phyloP scores from a whole-genome alignment of 2,797 vertebrate species.

The Hafferia zeledoni region DNA sequence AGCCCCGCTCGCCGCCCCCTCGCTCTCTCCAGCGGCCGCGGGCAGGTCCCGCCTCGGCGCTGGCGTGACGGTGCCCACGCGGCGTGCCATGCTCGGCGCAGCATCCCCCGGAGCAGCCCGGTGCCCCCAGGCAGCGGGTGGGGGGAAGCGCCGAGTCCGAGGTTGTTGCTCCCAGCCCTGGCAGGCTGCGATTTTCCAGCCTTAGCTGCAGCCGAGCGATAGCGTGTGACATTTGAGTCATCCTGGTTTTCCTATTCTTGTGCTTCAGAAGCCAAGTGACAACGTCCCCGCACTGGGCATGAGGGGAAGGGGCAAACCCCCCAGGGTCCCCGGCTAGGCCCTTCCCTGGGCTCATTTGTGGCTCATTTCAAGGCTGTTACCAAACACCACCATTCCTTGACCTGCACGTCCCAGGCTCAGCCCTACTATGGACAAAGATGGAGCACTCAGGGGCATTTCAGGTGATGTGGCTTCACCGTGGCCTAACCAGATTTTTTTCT shows the following conservation, averaged over 20 bases:
- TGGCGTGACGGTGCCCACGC: background rate
- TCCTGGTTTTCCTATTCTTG: background rate
- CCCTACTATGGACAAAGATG: background rate
- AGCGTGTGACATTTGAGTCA: background rate
- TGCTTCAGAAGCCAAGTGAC: fast-evolving
- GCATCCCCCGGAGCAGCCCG: background rate
- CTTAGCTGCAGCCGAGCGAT: background rate
- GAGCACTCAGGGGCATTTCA: background rate
- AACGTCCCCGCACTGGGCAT: fast-evolving
- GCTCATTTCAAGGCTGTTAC: background rate
- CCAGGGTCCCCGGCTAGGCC: background rate
- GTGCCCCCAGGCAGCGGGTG: background rate
- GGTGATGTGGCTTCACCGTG: background rate
- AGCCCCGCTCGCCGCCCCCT: background rate
- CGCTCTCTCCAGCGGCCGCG: background rate
- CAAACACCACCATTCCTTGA: fast-evolving
- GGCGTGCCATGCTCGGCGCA: background rate
- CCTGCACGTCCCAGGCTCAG: background rate
- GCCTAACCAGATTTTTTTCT: background rate
- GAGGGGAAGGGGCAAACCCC: background rate
- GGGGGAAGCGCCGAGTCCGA: background rate
- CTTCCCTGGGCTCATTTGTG: background rate
- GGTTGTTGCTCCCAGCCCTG: background rate
- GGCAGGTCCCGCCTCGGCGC: background rate
- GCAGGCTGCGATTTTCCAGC: background rate